A percentile compares a stretch with the other conserved stretches of the same genome.
phyloP scores from a whole-genome alignment of 2,888 invertebrate species.

The Helleia helle region DNA sequence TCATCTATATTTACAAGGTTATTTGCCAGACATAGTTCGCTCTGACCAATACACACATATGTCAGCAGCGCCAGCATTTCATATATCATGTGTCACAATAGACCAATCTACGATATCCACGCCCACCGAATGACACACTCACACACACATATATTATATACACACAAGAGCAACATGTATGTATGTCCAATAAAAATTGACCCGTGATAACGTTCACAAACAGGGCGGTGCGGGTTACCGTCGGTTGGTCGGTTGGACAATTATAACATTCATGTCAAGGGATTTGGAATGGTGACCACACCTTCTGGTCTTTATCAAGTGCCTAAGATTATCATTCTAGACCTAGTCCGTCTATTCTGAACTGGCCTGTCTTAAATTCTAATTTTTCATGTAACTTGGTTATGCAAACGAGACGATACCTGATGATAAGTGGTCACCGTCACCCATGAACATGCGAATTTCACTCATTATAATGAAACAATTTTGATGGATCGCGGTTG shows the following conservation, averaged over 20 bases:
- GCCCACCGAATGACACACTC: conserved; percentile 45
- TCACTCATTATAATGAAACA: too few species aligned
- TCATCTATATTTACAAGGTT: too few species aligned
- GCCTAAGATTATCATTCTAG: too few species aligned
- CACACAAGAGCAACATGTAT: conserved; percentile 24
- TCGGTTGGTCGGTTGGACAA: conserved; percentile 7
- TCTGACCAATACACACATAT: neutral
- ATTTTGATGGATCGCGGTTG: too few species aligned
- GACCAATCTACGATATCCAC: conserved; percentile 41
- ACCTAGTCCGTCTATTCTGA: too few species aligned
- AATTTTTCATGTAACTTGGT: too few species aligned
- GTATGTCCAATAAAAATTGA: conserved; percentile 10
- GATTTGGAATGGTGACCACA: neutral
- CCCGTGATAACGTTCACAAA: neutral
- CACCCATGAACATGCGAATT: too few species aligned
- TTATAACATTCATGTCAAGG: neutral
- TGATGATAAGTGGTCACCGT: too few species aligned
- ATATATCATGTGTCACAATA: conserved; percentile 27
- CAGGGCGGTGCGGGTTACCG: neutral
- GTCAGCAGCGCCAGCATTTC: conserved; percentile 14
- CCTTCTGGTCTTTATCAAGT: neutral
- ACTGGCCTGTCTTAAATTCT: too few species aligned
- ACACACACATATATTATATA: conserved; percentile 21
- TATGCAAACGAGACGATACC: too few species aligned
- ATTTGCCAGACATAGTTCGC: neutral